Evolutionary conservation across 2,113 vertebrate genomes (phyloP).

Genomic region (Ardeotis arabs): DNA sequence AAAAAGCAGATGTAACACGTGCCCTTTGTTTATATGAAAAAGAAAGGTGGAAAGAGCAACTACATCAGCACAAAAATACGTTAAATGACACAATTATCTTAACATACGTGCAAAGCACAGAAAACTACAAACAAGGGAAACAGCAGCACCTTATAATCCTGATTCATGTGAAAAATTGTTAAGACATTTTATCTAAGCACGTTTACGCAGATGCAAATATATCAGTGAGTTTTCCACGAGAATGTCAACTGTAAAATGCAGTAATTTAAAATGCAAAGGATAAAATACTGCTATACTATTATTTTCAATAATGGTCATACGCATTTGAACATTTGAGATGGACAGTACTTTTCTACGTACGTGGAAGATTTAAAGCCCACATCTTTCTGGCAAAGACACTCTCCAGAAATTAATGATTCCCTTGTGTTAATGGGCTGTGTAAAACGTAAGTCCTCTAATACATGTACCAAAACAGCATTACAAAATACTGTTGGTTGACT

Average conservation of each 20-base stretch:
- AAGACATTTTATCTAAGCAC: neutral
- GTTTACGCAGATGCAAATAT: neutral
- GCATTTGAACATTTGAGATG: neutral
- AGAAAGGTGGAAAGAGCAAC: neutral
- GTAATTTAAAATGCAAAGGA: neutral
- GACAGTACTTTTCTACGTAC: neutral
- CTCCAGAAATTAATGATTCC: slow-evolving; percentile 59
- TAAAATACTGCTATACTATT: neutral
- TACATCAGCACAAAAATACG: neutral
- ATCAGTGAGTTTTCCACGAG: neutral
- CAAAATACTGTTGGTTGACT: slow-evolving; percentile 38
- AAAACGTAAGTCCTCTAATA: slow-evolving; percentile 30
- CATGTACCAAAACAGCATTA: slow-evolving; percentile 4
- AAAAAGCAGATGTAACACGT: neutral
- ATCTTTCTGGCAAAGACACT: slow-evolving; percentile 28
- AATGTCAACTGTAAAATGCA: neutral
- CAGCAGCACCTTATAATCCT: neutral
- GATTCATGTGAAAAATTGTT: neutral
- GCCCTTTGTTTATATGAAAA: neutral
- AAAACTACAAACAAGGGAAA: neutral
- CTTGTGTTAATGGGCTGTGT: slow-evolving; percentile 44
- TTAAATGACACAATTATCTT: neutral
- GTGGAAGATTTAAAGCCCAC: slow-evolving; percentile 24
- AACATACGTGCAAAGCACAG: neutral
- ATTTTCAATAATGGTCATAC: neutral